Evolutionary conservation across 2,888 invertebrate species (phyloP), one percentile per base, ranked within the genome.

Genomic region (Priocnemis perturbator): DNA sequence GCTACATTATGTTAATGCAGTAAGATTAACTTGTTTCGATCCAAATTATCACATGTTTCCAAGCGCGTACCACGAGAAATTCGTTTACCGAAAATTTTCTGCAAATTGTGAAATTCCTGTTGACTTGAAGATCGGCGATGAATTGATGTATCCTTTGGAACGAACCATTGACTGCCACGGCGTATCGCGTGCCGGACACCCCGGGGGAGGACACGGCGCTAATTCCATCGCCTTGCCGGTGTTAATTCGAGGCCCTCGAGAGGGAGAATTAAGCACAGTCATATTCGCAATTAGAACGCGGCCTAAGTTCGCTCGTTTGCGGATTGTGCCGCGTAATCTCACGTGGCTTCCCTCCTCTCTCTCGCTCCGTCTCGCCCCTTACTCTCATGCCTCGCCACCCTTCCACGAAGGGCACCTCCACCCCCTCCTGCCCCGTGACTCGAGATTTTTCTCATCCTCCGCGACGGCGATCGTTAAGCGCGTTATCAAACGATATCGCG

Each of bases 201-300:
- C 37, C 7, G 37, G 11, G 37, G 37, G 7, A 37, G 20, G 23
- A n/a, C 17, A 23, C 23, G 61, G 20, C 76, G 69, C 65, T 69
- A 72, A 73, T 74, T 78, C 72, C 52, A 74, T 72, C 68, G 59
- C 45, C 45, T 14, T 53, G 59, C 50, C 48, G 66, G 58, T 66
- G 74, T 64, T 53, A 68, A 76, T 78, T 79, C 71, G 52, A 48
- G 60, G 23, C n/a, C n/a, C 53, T 30, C 30, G 44, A 60, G 52
- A 77, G 85, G 84, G 79, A 76, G 81, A 87, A 86, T 87, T 85
- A 85, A 85, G 87, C 87, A 87, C 64, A 86, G 87, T 87, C 87
- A 87, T 87, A 87, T 86, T 86, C 78, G 86, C 86, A 87, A 87
- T 87, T 87, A 87, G 81, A 85, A 81, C 82, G 73, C 78, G 67